Conservation (phyloP, 2,797 vertebrate genomes). For the Scleropages formosus region DNA sequence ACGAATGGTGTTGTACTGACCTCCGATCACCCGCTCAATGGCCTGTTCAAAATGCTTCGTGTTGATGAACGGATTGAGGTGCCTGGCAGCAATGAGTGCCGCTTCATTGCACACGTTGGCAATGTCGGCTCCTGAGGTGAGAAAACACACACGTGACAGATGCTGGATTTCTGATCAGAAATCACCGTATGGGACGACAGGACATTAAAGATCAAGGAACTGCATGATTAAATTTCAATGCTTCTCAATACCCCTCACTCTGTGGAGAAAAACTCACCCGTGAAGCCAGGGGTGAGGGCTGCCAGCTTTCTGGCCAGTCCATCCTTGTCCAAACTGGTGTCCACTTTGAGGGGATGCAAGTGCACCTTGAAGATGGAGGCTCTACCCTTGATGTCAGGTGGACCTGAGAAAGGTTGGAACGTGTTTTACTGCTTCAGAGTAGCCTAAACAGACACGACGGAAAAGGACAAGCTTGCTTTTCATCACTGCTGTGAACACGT, state of each 20-base stretch:
- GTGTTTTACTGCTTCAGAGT: neutral
- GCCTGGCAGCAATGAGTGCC: constrained; percentile 68
- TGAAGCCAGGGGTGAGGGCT: constrained; percentile 71
- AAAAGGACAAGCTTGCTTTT: no score
- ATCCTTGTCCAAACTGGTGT: constrained; percentile 57
- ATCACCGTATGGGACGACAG: neutral
- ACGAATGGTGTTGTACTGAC: constrained; percentile 43
- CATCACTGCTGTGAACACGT: no score
- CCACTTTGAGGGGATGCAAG: constrained; percentile 70
- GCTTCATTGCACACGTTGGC: constrained; percentile 74
- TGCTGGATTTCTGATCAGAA: neutral
- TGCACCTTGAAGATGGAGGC: constrained; percentile 79
- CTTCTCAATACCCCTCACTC: neutral
- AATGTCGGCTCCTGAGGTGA: constrained; percentile 58
- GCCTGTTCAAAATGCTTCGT: constrained; percentile 74
- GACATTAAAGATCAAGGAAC: neutral
- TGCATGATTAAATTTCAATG: no score
- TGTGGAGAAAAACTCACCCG: constrained; percentile 53
- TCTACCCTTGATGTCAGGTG: constrained; percentile 78
- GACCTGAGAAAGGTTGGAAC: constrained; percentile 54
- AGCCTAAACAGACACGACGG: no score
- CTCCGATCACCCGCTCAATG: constrained; percentile 75
- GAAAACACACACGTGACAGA: neutral
- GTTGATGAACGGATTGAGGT: constrained; percentile 55
- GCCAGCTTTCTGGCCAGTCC: constrained; percentile 69